Conservation (phyloP, 92 coral and sea anemone genomes). For the Heteractis magnifica region DNA sequence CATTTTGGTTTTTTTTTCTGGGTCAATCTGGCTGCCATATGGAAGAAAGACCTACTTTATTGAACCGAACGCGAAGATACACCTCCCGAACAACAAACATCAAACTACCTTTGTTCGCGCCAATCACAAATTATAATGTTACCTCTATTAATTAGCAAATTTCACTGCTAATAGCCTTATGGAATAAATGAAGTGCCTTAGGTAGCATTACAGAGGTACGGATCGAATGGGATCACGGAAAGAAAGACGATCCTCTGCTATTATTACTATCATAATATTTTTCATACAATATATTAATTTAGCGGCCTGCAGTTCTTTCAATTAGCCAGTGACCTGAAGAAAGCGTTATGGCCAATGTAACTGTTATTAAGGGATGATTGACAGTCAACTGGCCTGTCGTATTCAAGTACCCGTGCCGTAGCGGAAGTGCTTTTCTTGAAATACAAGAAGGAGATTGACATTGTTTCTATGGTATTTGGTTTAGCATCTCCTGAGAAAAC, state of each 20-base stretch:
- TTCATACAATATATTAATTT: constrained; percentile 67
- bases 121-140: constrained; percentile 74
- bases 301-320: constrained; percentile 51
- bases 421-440: constrained; percentile 84
- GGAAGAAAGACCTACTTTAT: constrained; percentile 19
- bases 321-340: constrained; percentile 55
- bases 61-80: constrained; percentile 3
- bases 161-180: constrained; percentile 72
- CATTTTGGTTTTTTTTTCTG: constrained; percentile 1
- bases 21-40: constrained; percentile 62
- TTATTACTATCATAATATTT: constrained; percentile 84
- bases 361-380: constrained; percentile 54
- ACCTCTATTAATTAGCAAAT: constrained; percentile 83
- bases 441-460: constrained; percentile 89
- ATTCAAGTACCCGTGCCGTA: constrained; percentile 70
- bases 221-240: constrained; percentile 56
- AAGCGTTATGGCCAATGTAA: constrained; percentile 49
- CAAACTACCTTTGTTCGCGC: constrained; percentile 65
- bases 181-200: constrained; percentile 58
- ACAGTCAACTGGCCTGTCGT: constrained; percentile 52
- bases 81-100: constrained; percentile 62
- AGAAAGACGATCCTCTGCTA: constrained; percentile 75
- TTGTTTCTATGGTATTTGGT: constrained; percentile 89
- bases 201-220: constrained; percentile 43
- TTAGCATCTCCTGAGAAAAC: constrained; percentile 91